Conservation (phyloP, 1,140 invertebrate species). For the Drosophila insularis region DNA sequence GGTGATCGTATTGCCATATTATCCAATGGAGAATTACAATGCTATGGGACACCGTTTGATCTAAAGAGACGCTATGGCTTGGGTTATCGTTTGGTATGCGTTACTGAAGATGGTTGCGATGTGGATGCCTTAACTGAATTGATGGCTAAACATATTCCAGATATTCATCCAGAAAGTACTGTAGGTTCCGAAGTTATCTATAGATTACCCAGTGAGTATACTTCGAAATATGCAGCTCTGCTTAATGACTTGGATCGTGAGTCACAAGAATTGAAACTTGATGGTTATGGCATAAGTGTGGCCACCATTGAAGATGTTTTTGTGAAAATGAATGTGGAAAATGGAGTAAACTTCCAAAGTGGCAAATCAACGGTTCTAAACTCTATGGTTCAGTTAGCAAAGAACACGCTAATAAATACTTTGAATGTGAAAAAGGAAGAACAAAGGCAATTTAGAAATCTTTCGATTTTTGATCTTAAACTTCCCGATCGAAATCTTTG, state of each 20-base stretch:
- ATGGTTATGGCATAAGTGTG: constrained; percentile 95
- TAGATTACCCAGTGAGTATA: constrained; percentile 51
- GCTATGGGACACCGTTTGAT: constrained; percentile 93
- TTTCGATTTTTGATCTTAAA: constrained; percentile 18
- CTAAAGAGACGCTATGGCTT: constrained; percentile 92
- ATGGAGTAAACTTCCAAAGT: background rate
- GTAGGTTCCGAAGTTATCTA: constrained; percentile 74
- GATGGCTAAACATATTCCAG: constrained; percentile 62
- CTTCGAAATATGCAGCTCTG: constrained; percentile 42
- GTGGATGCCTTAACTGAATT: constrained; percentile 49
- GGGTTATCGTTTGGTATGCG: constrained; percentile 75
- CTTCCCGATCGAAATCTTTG: background rate
- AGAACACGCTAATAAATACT: background rate
- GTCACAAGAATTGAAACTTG: constrained; percentile 82
- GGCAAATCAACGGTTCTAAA: background rate
- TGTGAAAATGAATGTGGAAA: constrained; percentile 83
- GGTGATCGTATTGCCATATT: constrained; percentile 97
- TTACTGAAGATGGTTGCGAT: constrained; percentile 54
- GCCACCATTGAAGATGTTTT: constrained; percentile 95
- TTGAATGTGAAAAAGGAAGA: background rate
- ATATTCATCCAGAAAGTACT: constrained; percentile 52
- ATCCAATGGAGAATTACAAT: constrained; percentile 89
- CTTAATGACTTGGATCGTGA: constrained; percentile 50
- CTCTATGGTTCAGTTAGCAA: background rate
- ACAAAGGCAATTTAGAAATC: background rate